Base-by-base conservation (phyloP, 2,888 invertebrate genomes). In the Protophormia terraenovae region DNA sequence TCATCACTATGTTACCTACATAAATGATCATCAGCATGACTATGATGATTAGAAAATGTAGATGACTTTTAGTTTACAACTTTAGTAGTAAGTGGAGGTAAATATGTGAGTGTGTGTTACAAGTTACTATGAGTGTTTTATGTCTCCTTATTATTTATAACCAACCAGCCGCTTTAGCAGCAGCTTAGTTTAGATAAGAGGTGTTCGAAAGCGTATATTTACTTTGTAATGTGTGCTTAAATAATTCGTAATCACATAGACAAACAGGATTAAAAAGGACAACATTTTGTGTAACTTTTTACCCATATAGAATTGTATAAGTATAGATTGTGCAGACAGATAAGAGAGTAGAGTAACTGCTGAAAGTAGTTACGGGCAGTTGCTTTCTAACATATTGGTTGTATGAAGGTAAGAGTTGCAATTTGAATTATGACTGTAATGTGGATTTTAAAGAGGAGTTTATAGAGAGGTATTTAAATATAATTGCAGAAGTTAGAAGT, bases 201-300 rank as follows among this genome's bases (percentile, higher is more conserved):
- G 84, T 84, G 81, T 76, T 76, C 75, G n/a, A n/a, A 58, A 80
- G 62, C 60, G 69, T 73, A 60, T 83, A 86, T 83, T 83, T 83
- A 86, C 80, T 86, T 83, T 77, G 79, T 80, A 83, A 83, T 86
- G 80, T 76, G 83, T 85, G 73, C 82, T 78, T 82, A 82, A 85
- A 82, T 85, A 85, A 82, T 85, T 82, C 71, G 78, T 82, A 66
- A 85, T 83, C 84, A 80, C 80, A 85, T 64, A 60, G 76, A 76
- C 85, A 85, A 85, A 85, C 71, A 82, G 78, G 78, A 85, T 82
- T 85, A 85, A 75, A n/a, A 79, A 82, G 82, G 73, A 82, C 75
- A 85, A 82, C 71, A 85, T 78, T 41, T 64, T 73, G 53, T 47
- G 72, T 38, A 72, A 67, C 60, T 72, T 58, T 66, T 32, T 55